These are phyloP conservation scores for Bilobella aurantiaca DNA, from an alignment of 1,140 invertebrate genomes.

Conservation along the genomic window DNA sequence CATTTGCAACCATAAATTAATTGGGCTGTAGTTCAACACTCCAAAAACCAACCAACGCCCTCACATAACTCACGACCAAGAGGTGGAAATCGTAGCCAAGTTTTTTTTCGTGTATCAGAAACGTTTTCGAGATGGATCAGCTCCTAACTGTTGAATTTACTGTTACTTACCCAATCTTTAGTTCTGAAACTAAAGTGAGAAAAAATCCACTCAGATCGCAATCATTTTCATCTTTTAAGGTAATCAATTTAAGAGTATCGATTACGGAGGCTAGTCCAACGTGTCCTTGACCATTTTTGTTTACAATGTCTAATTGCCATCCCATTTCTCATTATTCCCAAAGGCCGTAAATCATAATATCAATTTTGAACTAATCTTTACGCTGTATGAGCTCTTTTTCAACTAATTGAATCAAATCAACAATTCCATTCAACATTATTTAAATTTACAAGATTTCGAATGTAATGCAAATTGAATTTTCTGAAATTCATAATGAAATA, in stretches of 20 bases:
- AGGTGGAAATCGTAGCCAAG: too few relatives aligned
- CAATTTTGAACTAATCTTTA: too few relatives aligned
- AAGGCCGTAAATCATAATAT: too few relatives aligned
- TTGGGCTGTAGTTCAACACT: neutral
- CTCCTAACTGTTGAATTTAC: neutral
- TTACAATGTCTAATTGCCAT: neutral
- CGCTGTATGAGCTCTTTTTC: too few relatives aligned
- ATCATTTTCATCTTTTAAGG: constrained; percentile 4
- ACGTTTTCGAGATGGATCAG: too few relatives aligned
- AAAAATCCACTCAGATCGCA: neutral
- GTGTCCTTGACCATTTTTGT: too few relatives aligned
- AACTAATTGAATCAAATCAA: too few relatives aligned
- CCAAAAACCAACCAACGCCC: neutral
- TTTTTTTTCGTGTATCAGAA: neutral
- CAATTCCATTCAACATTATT: too few relatives aligned
- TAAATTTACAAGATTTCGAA: too few relatives aligned
- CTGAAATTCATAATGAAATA: too few relatives aligned
- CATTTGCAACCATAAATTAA: neutral
- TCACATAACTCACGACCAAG: neutral
- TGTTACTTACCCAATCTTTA: neutral
- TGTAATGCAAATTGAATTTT: too few relatives aligned
- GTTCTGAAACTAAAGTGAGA: neutral
- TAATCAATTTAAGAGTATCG: neutral
- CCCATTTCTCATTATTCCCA: neutral
- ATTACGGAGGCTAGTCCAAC: neutral